Base-by-base conservation (phyloP, 2,797 vertebrate genomes). In the Cyclopterus lumpus region DNA sequence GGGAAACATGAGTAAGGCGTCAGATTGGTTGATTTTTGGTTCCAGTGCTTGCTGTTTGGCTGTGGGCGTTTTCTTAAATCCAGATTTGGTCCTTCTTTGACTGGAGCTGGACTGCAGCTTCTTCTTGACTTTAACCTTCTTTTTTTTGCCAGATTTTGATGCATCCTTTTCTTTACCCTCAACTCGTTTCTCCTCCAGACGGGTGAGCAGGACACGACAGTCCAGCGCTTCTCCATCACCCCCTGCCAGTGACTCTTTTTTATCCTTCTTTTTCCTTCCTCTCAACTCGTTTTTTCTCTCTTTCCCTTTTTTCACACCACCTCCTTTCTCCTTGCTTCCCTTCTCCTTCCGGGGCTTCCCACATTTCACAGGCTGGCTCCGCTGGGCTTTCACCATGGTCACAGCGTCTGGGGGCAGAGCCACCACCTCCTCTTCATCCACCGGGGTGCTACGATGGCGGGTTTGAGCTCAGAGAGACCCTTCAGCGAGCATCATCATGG, bases 141-240 rank as follows among this genome's bases (percentile, higher is more conserved):
- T 88, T 70, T 88, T 66, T 79, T 88, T 94, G 70, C 77, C 57
- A 48, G 44, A 46, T 85, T 87, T 91, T 55, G 54, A 61, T 73
- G 76, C 59, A 6, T 77, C 55, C 70, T 79, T 87, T 30, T 22
- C 51, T 63, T 80, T 90, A 22, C 57, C 79, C 67, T 49, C 55
- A 40, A n/a, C 79, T 38, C 61, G 48, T 83, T 91, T 94, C 77
- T 96, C 96, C 80, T 99, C 97, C 79, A 99, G 91, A 76, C 97
- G 95, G 53, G 97, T 99, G 81, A 99, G 96, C 67, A 99, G 90
- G 75, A 99, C 98, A 34, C 97, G 95, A 79, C 98, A 99, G 87
- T 96, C 95, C 86, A 97, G 95, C 18, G 96, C 94, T 67, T 95
- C 95, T 59, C 95, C 94, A 49, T 90, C 89, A 0, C 94, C 86